phyloP scores from a whole-genome alignment of 2,797 vertebrate species.

The Antrozous pallidus region DNA sequence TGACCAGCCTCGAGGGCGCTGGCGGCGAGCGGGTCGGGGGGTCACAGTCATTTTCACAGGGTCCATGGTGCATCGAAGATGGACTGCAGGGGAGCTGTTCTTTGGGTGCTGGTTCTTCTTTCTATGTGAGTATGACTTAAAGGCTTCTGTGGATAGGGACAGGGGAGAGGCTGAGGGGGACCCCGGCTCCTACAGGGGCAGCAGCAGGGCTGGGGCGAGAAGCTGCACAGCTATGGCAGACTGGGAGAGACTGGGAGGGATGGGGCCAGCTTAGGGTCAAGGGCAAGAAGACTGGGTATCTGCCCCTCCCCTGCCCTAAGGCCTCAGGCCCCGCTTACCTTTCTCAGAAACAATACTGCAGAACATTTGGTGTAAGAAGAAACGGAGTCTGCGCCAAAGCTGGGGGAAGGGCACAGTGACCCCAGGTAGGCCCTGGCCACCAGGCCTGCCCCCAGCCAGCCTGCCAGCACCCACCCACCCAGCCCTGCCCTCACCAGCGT shows the following conservation, averaged over 20 bases:
- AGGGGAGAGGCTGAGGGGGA: not conserved
- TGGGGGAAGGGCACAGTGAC: constrained; percentile 52
- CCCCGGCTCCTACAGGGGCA: not conserved
- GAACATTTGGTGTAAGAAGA: constrained; percentile 51
- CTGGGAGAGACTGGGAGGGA: not conserved
- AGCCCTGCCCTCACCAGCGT: constrained; percentile 58
- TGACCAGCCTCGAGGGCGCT: not conserved
- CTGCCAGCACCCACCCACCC: not conserved
- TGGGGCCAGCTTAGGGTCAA: not conserved
- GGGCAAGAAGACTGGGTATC: not conserved
- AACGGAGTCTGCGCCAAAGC: constrained; percentile 60
- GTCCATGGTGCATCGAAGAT: constrained; percentile 67
- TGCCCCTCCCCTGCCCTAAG: not conserved
- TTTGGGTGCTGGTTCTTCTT: not conserved
- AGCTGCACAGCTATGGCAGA: not conserved
- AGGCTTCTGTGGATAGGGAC: constrained; percentile 34
- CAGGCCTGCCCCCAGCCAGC: not conserved
- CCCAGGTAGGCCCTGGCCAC: not conserved
- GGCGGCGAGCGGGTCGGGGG: constrained; percentile 6
- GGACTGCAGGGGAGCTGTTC: constrained; percentile 20
- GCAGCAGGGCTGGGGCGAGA: not conserved
- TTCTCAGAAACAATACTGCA: constrained; percentile 59
- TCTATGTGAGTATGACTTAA: not conserved
- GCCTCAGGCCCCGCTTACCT: constrained; percentile 53
- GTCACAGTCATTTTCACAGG: constrained; percentile 64